phyloP scores from a whole-genome alignment of 2,797 vertebrate genomes.

The Sus cebifrons region DNA sequence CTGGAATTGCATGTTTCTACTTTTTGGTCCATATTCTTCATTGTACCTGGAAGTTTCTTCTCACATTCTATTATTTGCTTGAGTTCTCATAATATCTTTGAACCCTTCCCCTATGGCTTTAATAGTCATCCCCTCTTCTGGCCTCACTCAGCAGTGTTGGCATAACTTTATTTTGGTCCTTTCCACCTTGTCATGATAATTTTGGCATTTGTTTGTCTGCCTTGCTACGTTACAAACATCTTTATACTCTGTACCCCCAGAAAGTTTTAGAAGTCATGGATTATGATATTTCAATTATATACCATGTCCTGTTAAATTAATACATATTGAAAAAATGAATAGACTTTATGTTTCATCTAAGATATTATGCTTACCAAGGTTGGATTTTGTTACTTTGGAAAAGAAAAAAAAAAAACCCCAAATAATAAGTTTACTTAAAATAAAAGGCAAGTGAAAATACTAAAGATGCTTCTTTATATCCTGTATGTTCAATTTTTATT shows the following conservation, averaged over 20 bases:
- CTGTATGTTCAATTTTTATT: constrained; percentile 33
- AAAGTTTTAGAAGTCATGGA: not conserved
- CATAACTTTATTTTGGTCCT: not conserved
- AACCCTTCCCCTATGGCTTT: not conserved
- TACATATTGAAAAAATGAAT: not conserved
- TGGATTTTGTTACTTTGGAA: not conserved
- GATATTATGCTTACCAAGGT: constrained; percentile 38
- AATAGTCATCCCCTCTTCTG: not conserved
- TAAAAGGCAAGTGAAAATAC: constrained; percentile 44
- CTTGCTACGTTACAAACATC: not conserved
- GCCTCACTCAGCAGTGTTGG: not conserved
- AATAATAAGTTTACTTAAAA: constrained; percentile 32
- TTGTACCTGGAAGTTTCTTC: not conserved
- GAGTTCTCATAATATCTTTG: not conserved
- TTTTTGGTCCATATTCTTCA: not conserved
- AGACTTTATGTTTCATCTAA: constrained; percentile 32
- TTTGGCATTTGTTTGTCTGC: not conserved
- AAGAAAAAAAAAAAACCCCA: not conserved
- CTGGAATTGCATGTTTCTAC: not conserved
- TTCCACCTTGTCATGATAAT: not conserved
- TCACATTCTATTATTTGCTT: not conserved
- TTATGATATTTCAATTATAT: not conserved
- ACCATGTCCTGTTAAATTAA: constrained; percentile 33
- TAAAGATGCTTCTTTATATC: constrained; percentile 13
- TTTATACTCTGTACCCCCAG: not conserved